Conservation (phyloP, 2,113 vertebrate genomes). For the Oreochromis aureus region DNA sequence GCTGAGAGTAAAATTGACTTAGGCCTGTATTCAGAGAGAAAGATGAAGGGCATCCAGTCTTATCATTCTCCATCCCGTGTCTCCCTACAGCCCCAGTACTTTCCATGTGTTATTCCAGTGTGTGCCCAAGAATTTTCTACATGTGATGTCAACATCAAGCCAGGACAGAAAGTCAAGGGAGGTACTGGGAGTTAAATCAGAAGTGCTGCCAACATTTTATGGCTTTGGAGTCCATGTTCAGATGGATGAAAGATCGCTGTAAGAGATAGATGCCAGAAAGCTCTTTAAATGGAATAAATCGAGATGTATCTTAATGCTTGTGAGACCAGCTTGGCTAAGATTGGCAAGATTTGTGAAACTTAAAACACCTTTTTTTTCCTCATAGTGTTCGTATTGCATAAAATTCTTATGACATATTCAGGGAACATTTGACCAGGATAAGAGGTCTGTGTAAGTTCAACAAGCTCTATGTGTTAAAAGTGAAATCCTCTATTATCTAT, state of each 20-base stretch:
- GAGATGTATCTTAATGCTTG: background rate
- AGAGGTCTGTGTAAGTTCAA: background rate
- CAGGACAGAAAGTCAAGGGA: slow-evolving; percentile 40
- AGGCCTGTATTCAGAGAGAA: slow-evolving; percentile 59
- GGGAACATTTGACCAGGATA: background rate
- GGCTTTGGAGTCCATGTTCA: slow-evolving; percentile 27
- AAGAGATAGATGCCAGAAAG: slow-evolving; percentile 4
- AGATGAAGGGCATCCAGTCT: slow-evolving; percentile 69
- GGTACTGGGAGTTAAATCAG: slow-evolving; percentile 18
- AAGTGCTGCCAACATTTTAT: slow-evolving; percentile 39
- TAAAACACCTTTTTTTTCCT: background rate
- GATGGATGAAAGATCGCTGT: slow-evolving; percentile 23
- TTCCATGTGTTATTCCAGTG: slow-evolving; percentile 49
- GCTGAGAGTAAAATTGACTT: slow-evolving; percentile 74
- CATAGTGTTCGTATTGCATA: background rate
- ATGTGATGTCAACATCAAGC: slow-evolving; percentile 56
- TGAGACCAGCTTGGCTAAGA: background rate
- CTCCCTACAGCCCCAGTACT: slow-evolving; percentile 51
- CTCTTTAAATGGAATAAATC: background rate
- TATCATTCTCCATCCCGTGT: slow-evolving; percentile 62
- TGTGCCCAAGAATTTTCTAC: slow-evolving; percentile 41
- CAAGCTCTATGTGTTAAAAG: background rate
- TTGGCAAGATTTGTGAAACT: background rate
- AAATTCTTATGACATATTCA: background rate
- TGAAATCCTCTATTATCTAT: background rate